phyloP scores from a whole-genome alignment of 2,797 vertebrate species.

The Schizothorax lantsangensis region DNA sequence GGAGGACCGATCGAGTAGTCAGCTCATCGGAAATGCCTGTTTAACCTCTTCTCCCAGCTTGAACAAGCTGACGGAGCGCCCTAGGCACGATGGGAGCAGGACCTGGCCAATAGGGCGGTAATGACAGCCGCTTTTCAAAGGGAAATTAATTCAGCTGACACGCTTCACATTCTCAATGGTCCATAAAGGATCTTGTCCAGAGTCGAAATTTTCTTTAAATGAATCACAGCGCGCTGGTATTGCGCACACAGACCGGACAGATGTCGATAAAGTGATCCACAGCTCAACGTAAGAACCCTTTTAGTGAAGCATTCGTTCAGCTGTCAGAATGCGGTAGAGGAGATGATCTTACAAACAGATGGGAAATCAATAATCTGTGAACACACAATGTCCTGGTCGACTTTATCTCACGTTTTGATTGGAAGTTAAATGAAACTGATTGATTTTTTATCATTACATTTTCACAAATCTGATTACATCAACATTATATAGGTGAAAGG shows the following conservation, averaged over 20 bases:
- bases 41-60: constrained; percentile 40
- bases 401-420: not conserved
- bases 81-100: constrained; percentile 22
- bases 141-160: constrained; percentile 47
- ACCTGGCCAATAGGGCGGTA: constrained; percentile 21
- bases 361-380: constrained; percentile 32
- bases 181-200: not conserved
- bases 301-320: constrained; percentile 19
- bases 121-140: constrained; percentile 29
- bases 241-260: not conserved
- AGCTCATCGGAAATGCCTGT: constrained; percentile 45
- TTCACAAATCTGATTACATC: not conserved
- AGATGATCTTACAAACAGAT: constrained; percentile 19
- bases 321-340: not conserved
- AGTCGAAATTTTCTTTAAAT: constrained; percentile 26
- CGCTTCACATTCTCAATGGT: constrained; percentile 27
- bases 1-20: constrained; percentile 17
- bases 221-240: constrained; percentile 15
- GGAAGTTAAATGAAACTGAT: not conserved
- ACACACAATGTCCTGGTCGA: not conserved
- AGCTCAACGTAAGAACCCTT: constrained; percentile 29
- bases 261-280: constrained; percentile 42
- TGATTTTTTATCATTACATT: not conserved
- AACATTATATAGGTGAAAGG: not conserved
- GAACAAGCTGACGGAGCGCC: constrained; percentile 31